A percentile compares a stretch with the other conserved stretches of the same genome.
Evolutionary conservation across 2,888 invertebrate genomes (phyloP).

Genomic region (Cistogaster globosa): DNA sequence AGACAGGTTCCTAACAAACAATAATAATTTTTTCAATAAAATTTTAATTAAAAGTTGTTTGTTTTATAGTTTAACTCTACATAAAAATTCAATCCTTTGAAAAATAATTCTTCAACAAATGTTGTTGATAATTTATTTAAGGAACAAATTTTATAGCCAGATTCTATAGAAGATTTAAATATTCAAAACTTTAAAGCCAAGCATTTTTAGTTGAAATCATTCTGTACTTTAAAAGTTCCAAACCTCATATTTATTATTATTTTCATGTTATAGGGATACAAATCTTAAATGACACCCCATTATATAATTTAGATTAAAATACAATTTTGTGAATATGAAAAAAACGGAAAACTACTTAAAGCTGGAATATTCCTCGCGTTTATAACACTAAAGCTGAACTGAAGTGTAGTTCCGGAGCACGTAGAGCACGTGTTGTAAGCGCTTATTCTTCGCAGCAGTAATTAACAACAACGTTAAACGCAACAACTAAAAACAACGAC

Average conservation of each 20-base stretch:
- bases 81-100: no score
- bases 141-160: no score
- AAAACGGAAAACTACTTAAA: slow-evolving; percentile 12
- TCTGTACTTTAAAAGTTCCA: background rate
- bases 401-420: slow-evolving; percentile 68
- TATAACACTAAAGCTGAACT: slow-evolving; percentile 34
- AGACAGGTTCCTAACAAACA: no score
- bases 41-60: no score
- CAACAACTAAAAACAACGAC: slow-evolving; percentile 8
- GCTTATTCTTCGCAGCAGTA: slow-evolving; percentile 55
- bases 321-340: slow-evolving; percentile 35
- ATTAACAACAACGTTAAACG: slow-evolving; percentile 31
- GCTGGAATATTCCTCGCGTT: slow-evolving; percentile 13
- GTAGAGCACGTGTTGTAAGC: slow-evolving; percentile 64
- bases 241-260: background rate
- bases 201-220: no score
- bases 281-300: slow-evolving; percentile 62
- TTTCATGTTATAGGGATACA: slow-evolving; percentile 46
- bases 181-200: background rate
- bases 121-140: no score
- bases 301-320: slow-evolving; percentile 22
- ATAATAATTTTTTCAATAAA: no score
- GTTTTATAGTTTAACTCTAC: no score
- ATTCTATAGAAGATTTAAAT: no score
- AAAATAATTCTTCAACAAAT: no score